These are phyloP conservation scores for Trididemnum nubilum DNA, from an alignment of 23 tunicate species.

Conservation along the genomic window DNA sequence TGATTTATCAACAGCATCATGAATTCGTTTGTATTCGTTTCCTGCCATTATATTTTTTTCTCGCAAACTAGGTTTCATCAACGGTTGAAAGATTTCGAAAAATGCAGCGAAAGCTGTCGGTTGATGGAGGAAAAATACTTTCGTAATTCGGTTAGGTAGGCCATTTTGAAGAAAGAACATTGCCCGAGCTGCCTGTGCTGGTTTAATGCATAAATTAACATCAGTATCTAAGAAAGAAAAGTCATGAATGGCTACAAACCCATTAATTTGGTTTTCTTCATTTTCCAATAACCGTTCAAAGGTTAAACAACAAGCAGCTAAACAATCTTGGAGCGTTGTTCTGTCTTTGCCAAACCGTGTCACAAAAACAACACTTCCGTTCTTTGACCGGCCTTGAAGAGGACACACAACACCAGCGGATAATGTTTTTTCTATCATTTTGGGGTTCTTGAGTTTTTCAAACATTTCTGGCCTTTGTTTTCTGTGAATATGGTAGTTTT, in stretches of 20 bases:
- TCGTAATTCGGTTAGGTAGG: too few relatives aligned
- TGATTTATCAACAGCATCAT: background rate
- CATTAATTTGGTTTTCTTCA: background rate
- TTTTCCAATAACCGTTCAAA: background rate
- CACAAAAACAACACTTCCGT: background rate
- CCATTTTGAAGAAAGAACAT: too few relatives aligned
- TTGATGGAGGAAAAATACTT: too few relatives aligned
- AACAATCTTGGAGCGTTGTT: background rate
- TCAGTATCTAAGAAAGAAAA: too few relatives aligned
- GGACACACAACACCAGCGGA: background rate
- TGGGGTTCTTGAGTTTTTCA: background rate
- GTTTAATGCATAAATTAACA: too few relatives aligned
- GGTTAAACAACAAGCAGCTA: background rate
- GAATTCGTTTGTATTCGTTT: background rate
- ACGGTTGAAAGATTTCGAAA: constrained; percentile 15
- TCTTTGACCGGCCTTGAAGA: constrained; percentile 1
- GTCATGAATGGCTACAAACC: constrained; percentile 1
- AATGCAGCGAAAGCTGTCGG: constrained; percentile 13
- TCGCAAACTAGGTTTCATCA: background rate
- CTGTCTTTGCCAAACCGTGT: background rate
- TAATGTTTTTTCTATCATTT: background rate
- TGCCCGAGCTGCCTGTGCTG: too few relatives aligned
- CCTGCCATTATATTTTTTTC: background rate
- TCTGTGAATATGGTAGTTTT: background rate
- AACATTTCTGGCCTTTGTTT: background rate